A percentile compares a stretch with the other conserved stretches of the same genome.
These are phyloP conservation scores for Gobius niger DNA, from an alignment of 2,113 vertebrate species.

Conservation along the genomic window DNA sequence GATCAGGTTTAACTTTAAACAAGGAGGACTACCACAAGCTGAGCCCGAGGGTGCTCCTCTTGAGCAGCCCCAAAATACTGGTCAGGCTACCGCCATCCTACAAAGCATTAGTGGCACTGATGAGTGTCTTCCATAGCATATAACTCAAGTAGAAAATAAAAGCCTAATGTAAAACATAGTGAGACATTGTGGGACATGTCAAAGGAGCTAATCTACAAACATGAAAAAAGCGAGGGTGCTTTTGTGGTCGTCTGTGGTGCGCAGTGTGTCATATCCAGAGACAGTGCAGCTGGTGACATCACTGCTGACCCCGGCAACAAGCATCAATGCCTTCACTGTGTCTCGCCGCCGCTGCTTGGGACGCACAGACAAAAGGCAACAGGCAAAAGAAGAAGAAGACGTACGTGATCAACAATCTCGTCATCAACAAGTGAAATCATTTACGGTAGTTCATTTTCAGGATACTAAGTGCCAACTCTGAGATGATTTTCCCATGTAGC, in stretches of 20 bases:
- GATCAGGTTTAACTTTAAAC: too few relatives aligned
- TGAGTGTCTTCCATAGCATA: background rate
- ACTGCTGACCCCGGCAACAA: constrained; percentile 62
- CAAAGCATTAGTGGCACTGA: background rate
- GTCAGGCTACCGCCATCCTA: background rate
- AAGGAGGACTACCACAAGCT: too few relatives aligned
- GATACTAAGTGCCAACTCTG: background rate
- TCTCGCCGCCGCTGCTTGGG: constrained; percentile 51
- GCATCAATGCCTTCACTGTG: constrained; percentile 72
- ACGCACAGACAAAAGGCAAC: constrained; percentile 62
- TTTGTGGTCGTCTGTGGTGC: constrained; percentile 54
- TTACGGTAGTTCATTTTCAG: background rate
- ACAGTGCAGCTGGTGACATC: constrained; percentile 76
- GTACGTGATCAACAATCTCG: constrained; percentile 46
- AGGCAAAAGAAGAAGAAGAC: constrained; percentile 42
- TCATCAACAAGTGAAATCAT: constrained; percentile 41
- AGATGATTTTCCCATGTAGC: background rate
- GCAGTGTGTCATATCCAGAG: constrained; percentile 68
- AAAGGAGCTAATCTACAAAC: constrained; percentile 35
- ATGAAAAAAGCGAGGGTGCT: constrained; percentile 34
- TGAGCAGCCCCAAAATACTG: too few relatives aligned
- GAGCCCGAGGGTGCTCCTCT: too few relatives aligned
- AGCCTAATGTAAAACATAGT: background rate
- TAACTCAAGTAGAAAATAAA: background rate
- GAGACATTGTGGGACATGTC: background rate